Conservation (phyloP, 2,797 vertebrate genomes). For the Catostomus latipinnis region DNA sequence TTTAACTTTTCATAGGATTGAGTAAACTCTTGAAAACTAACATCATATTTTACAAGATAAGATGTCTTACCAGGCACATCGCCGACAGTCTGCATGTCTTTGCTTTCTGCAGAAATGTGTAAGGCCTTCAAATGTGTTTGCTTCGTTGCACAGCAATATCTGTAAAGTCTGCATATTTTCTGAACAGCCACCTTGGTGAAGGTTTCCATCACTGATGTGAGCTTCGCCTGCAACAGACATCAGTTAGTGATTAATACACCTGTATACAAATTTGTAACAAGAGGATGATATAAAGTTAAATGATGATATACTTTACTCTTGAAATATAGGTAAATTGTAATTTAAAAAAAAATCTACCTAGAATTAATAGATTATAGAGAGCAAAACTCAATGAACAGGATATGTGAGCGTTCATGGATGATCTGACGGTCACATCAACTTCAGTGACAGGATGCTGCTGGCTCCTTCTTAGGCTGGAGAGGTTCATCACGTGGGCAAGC, state of each 20-base stretch:
- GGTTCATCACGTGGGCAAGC: no score
- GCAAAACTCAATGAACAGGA: no score
- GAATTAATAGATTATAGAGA: no score
- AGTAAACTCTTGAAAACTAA: neutral
- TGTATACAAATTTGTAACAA: no score
- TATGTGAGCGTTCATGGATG: no score
- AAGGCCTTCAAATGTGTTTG: neutral
- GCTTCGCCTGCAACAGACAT: conserved; percentile 41
- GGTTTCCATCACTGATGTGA: conserved; percentile 45
- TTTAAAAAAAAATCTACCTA: no score
- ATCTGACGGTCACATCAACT: no score
- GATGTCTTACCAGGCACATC: conserved; percentile 11
- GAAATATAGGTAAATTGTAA: no score
- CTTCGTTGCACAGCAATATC: conserved; percentile 40
- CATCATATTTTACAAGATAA: neutral
- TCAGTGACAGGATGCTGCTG: no score
- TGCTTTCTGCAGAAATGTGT: neutral
- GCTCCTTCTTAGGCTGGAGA: no score
- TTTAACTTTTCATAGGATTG: neutral
- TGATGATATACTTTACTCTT: no score
- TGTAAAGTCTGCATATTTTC: conserved; percentile 56
- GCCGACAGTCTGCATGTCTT: neutral
- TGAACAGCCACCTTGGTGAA: conserved; percentile 50
- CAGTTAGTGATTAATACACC: neutral
- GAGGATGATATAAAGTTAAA: no score